Evolutionary conservation across 2,113 vertebrate genomes (phyloP).

Genomic region (Bos taurus): DNA sequence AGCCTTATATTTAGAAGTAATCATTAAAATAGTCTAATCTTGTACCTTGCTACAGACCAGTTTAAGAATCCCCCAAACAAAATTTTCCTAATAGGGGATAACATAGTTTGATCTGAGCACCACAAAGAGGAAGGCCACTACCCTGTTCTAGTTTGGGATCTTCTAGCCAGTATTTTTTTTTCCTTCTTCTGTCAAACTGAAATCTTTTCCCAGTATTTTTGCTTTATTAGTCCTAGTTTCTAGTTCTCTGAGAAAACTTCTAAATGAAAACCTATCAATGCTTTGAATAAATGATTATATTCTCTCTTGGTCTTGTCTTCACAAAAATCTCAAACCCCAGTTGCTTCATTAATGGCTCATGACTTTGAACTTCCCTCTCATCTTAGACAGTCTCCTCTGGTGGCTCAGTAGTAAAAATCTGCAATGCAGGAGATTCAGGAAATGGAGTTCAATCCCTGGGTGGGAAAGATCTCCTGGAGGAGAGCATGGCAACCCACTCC

Average conservation of each 20-base stretch:
- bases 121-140: background rate
- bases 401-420: background rate
- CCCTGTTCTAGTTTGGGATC: background rate
- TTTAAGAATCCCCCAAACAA: background rate
- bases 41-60: background rate
- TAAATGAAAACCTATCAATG: background rate
- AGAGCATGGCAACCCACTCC: background rate
- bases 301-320: background rate
- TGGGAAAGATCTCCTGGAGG: background rate
- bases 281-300: background rate
- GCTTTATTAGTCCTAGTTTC: background rate
- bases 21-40: constrained; percentile 6
- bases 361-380: background rate
- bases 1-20: background rate
- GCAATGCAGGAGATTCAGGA: background rate
- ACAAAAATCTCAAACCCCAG: background rate
- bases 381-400: background rate
- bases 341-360: background rate
- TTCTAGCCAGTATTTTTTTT: background rate
- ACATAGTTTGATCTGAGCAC: background rate
- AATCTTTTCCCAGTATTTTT: background rate
- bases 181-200: background rate
- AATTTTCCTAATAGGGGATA: background rate
- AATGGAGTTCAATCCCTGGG: background rate
- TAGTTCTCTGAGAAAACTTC: background rate